Percentiles rank a stretch among this genome's conserved stretches.
These are phyloP conservation scores for Tetranychus piercei DNA, from an alignment of 2,888 invertebrate species.

Conservation along the genomic window DNA sequence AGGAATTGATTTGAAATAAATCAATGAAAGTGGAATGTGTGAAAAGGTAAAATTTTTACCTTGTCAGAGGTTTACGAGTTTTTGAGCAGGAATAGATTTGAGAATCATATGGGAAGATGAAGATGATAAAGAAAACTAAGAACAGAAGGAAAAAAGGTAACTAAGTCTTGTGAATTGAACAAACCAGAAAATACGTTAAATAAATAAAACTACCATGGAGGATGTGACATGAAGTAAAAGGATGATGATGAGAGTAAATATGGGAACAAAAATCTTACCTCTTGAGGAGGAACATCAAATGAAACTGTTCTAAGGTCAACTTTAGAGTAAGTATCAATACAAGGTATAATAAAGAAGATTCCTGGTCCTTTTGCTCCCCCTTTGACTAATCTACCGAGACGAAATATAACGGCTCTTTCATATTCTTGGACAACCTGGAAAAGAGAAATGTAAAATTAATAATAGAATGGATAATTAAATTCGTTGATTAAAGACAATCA, in stretches of 20 bases:
- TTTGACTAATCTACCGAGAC: slow-evolving; percentile 37
- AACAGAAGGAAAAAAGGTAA: neutral
- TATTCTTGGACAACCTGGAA: slow-evolving; percentile 9
- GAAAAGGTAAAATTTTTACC: too few species aligned
- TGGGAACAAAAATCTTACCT: slow-evolving; percentile 42
- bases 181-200: neutral
- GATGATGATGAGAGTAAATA: neutral
- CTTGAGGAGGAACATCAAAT: slow-evolving; percentile 93
- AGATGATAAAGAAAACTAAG: neutral
- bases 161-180: neutral
- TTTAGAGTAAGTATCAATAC: slow-evolving; percentile 81
- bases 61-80: too few species aligned
- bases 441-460: neutral
- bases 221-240: neutral
- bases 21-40: too few species aligned
- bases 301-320: slow-evolving; percentile 87
- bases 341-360: slow-evolving; percentile 83
- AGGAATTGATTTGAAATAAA: too few species aligned
- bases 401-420: slow-evolving; percentile 9
- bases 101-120: neutral
- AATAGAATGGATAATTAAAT: neutral
- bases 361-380: slow-evolving; percentile 54
- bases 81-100: too few species aligned
- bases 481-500: neutral
- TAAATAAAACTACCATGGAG: neutral